Conservation (phyloP, 2,888 invertebrate species). For the Ariolimax columbianus region DNA sequence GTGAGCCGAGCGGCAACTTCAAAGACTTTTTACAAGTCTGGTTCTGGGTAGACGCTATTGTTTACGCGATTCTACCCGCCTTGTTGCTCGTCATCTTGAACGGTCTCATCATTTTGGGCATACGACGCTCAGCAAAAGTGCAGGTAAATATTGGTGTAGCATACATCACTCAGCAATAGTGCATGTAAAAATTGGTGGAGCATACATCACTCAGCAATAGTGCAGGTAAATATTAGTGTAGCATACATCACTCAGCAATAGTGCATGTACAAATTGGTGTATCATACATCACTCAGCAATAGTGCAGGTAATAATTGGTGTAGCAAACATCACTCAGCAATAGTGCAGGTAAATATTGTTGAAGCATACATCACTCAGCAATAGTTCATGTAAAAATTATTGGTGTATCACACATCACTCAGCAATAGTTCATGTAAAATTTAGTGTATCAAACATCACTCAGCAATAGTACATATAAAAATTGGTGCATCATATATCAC, state of each 20-base stretch:
- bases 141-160: too few species aligned
- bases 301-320: constrained; percentile 29
- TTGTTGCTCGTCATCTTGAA: constrained; percentile 65
- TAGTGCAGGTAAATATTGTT: too few species aligned
- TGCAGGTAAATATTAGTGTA: too few species aligned
- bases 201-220: constrained; percentile 53
- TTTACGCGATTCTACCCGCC: constrained; percentile 66
- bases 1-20: neutral
- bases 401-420: too few species aligned
- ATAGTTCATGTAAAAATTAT: constrained; percentile 23
- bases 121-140: constrained; percentile 51
- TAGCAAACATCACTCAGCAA: too few species aligned
- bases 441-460: too few species aligned
- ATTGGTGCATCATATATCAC: constrained; percentile 60
- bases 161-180: too few species aligned
- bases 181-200: too few species aligned
- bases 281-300: constrained; percentile 57
- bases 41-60: constrained; percentile 68
- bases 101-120: constrained; percentile 64
- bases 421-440: too few species aligned
- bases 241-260: too few species aligned
- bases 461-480: too few species aligned
- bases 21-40: constrained; percentile 20
- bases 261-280: too few species aligned
- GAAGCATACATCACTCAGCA: constrained; percentile 58